phyloP scores from a whole-genome alignment of 2,797 vertebrate species.

The Serranus cabrilla region DNA sequence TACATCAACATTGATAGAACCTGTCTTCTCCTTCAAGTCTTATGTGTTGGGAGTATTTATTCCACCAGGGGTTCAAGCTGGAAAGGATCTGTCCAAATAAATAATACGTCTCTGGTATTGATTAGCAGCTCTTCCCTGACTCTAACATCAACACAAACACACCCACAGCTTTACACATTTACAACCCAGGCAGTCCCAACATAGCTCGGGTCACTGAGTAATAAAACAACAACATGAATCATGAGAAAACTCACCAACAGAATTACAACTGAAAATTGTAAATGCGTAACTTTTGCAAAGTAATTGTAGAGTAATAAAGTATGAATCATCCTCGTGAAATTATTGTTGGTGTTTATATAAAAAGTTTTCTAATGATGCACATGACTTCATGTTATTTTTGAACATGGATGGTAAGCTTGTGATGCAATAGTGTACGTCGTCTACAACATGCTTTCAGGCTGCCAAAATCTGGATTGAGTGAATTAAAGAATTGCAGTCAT shows the following conservation, averaged over 20 bases:
- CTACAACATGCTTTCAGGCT: no score
- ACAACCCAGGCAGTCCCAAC: not conserved
- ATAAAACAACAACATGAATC: conserved; percentile 2
- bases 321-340: not conserved
- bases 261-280: not conserved
- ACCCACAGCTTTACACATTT: conserved; percentile 17
- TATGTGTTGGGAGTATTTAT: conserved; percentile 17
- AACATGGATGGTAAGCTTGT: not conserved
- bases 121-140: conserved; percentile 32
- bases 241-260: not conserved
- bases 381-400: not conserved
- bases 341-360: not conserved
- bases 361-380: not conserved
- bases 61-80: not conserved
- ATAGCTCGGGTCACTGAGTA: not conserved
- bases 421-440: no score
- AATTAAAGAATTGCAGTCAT: no score
- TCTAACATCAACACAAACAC: conserved; percentile 36
- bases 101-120: conserved; percentile 28
- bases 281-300: not conserved
- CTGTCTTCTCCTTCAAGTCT: conserved; percentile 18
- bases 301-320: not conserved
- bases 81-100: conserved; percentile 38
- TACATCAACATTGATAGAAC: conserved; percentile 16
- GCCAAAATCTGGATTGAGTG: no score